phyloP scores from a whole-genome alignment of 2,113 vertebrate species.

The Nothobranchius furzeri region DNA sequence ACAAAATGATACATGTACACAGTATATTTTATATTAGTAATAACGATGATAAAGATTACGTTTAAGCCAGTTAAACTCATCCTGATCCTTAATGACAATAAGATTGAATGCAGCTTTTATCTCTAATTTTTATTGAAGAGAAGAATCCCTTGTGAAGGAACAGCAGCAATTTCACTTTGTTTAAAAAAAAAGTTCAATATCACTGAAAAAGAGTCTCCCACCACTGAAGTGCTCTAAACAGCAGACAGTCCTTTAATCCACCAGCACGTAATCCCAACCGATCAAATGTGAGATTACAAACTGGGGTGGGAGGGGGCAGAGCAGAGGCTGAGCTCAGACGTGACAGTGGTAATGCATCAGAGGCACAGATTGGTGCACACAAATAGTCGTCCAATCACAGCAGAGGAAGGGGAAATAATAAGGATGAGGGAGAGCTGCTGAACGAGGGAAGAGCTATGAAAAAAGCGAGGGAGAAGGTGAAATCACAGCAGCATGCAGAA shows the following conservation, averaged over 20 bases:
- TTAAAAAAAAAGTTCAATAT: neutral
- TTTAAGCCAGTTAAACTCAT: neutral
- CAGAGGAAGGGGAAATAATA: constrained; percentile 66
- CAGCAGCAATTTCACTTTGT: no score
- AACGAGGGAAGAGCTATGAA: constrained; percentile 69
- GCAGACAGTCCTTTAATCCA: constrained; percentile 61
- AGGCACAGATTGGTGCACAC: constrained; percentile 72
- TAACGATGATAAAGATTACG: no score
- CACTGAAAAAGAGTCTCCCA: neutral
- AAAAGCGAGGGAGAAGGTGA: constrained; percentile 70
- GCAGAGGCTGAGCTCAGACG: constrained; percentile 56
- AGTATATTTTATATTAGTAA: no score
- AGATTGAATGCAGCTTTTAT: neutral
- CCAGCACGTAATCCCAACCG: constrained; percentile 63
- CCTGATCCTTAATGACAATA: neutral
- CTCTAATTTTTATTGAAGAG: no score
- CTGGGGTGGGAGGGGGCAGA: constrained; percentile 15
- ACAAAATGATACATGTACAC: no score
- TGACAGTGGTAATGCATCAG: constrained; percentile 39
- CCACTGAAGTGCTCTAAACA: constrained; percentile 34
- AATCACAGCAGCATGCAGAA: constrained; percentile 58
- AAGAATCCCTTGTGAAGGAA: neutral
- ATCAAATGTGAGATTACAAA: constrained; percentile 70
- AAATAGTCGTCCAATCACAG: constrained; percentile 81
- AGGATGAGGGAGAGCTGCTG: constrained; percentile 56